phyloP scores from a whole-genome alignment of 2,797 vertebrate species.

The Syngnathus acus region DNA sequence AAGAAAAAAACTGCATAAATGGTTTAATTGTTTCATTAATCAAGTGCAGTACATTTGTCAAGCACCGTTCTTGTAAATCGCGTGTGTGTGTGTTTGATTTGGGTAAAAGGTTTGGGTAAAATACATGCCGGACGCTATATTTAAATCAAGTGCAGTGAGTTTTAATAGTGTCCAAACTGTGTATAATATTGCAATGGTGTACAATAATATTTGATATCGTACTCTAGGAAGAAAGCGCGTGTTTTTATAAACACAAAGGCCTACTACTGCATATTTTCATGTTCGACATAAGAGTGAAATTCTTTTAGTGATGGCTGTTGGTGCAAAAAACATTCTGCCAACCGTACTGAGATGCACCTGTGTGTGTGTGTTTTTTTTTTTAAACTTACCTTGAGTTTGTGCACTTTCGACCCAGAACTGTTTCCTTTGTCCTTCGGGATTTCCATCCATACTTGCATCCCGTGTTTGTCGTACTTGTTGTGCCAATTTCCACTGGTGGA shows the following conservation, averaged over 20 bases:
- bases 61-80: too few relatives aligned
- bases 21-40: too few relatives aligned
- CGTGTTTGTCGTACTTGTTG: slow-evolving; percentile 61
- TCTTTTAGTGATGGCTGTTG: neutral
- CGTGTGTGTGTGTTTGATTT: too few relatives aligned
- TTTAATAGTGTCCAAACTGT: too few relatives aligned
- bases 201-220: too few relatives aligned
- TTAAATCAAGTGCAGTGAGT: too few relatives aligned
- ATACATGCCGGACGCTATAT: too few relatives aligned
- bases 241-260: neutral
- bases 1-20: too few relatives aligned
- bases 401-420: slow-evolving; percentile 47
- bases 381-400: slow-evolving; percentile 71
- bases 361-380: neutral
- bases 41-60: too few relatives aligned
- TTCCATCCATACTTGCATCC: slow-evolving; percentile 72
- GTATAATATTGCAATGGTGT: too few relatives aligned
- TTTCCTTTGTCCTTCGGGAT: slow-evolving; percentile 24
- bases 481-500: slow-evolving; percentile 62
- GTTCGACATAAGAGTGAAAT: neutral
- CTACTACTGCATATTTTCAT: neutral
- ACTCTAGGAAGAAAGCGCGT: neutral
- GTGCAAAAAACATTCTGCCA: neutral
- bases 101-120: too few relatives aligned
- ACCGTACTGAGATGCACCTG: too few relatives aligned